A percentile compares a stretch with the other conserved stretches of the same genome.
These are phyloP conservation scores for Psittacus erithacus DNA, from an alignment of 2,113 vertebrate species.

Conservation along the genomic window DNA sequence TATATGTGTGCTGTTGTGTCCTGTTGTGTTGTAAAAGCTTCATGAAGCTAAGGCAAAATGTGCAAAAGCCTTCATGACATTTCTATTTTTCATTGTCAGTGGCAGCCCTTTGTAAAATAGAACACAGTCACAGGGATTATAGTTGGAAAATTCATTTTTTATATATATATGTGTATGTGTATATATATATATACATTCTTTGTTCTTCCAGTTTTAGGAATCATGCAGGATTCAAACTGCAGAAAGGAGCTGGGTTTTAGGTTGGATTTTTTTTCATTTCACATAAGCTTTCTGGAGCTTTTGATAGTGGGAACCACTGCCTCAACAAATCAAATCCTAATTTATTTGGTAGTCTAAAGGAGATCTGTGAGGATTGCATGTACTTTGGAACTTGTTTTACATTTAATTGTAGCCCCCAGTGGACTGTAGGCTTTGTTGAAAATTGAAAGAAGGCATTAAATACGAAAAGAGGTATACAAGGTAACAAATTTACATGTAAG, in stretches of 20 bases:
- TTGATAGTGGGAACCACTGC: not conserved
- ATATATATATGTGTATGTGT: too few relatives aligned
- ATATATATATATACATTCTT: not conserved
- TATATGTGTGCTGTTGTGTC: not conserved
- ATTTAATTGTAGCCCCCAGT: not conserved
- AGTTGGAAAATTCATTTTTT: not conserved
- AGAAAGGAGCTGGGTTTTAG: not conserved
- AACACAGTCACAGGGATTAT: not conserved
- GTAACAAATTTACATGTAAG: not conserved
- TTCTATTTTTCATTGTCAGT: not conserved
- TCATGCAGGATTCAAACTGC: not conserved
- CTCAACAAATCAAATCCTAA: not conserved
- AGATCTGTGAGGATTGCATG: not conserved
- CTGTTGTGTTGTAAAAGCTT: not conserved
- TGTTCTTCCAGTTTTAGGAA: not conserved
- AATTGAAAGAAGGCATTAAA: not conserved
- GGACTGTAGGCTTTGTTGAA: not conserved
- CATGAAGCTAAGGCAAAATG: not conserved
- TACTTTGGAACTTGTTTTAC: not conserved
- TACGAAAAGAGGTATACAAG: not conserved
- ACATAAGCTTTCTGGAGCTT: not conserved
- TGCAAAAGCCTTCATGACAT: not conserved
- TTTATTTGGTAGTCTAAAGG: not conserved
- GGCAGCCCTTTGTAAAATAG: not conserved
- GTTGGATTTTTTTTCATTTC: not conserved